Conservation (phyloP, 1,140 invertebrate genomes). For the Pogonomyrmex barbatus region DNA sequence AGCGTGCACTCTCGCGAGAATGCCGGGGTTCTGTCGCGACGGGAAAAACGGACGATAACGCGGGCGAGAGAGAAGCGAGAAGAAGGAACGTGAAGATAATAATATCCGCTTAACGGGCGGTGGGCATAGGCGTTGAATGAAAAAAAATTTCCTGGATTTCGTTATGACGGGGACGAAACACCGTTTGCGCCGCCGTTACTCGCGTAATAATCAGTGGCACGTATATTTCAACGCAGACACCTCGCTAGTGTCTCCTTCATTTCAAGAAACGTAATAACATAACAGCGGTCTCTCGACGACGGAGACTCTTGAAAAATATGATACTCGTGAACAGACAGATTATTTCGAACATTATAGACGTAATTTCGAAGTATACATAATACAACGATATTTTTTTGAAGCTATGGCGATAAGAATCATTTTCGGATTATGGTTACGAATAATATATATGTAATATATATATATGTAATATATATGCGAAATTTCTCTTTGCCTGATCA, state of each 20-base stretch:
- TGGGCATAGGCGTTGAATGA: background rate
- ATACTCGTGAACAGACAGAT: too few species aligned
- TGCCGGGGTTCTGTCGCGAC: background rate
- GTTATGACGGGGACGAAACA: constrained; percentile 48
- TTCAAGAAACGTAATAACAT: constrained; percentile 5
- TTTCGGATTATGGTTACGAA: background rate
- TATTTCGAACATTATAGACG: background rate
- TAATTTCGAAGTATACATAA: background rate
- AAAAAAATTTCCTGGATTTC: constrained; percentile 56
- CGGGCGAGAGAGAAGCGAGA: constrained; percentile 8
- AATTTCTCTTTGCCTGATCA: background rate
- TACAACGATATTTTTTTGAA: background rate
- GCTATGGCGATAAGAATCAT: background rate
- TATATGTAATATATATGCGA: background rate
- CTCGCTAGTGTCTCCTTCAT: background rate
- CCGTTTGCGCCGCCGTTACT: constrained; percentile 6
- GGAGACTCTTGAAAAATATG: background rate
- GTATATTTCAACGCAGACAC: constrained; percentile 32
- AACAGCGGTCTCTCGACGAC: background rate
- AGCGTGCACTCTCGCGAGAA: constrained; percentile 21
- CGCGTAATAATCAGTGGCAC: constrained; percentile 60
- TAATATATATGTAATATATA: background rate
- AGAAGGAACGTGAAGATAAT: constrained; percentile 22
- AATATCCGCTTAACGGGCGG: constrained; percentile 26
- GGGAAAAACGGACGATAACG: constrained; percentile 34